Conservation (phyloP, 2,113 vertebrate genomes). For the Dasypus novemcinctus region DNA sequence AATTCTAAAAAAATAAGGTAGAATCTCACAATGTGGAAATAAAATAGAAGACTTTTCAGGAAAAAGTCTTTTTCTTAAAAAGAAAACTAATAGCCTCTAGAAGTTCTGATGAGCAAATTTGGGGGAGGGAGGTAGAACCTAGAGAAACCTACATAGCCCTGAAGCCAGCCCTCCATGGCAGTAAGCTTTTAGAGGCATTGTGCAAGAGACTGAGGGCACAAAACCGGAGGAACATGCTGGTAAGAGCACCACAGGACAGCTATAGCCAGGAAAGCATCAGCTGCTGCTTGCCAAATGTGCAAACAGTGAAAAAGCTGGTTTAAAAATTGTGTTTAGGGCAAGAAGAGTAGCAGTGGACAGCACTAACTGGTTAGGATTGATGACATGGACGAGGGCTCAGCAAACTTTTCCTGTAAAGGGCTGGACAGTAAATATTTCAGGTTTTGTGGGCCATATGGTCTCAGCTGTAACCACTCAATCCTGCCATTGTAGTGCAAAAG, state of each 20-base stretch:
- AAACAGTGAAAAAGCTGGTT: too few relatives aligned
- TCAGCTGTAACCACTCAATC: not conserved
- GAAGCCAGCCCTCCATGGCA: not conserved
- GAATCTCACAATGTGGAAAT: not conserved
- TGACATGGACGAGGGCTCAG: not conserved
- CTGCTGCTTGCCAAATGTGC: not conserved
- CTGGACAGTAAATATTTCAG: not conserved
- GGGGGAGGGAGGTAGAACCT: not conserved
- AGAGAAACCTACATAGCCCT: not conserved
- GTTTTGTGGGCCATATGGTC: not conserved
- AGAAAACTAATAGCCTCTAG: not conserved
- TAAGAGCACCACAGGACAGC: not conserved
- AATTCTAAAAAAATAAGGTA: not conserved
- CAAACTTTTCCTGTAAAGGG: not conserved
- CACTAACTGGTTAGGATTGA: not conserved
- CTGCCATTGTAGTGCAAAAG: not conserved
- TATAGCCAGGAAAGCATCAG: not conserved
- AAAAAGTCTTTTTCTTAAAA: not conserved
- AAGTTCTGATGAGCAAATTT: not conserved
- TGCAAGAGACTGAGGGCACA: not conserved
- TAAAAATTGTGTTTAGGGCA: not conserved
- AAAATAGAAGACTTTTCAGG: not conserved
- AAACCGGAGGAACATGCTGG: fast-evolving
- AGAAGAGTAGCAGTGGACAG: not conserved
- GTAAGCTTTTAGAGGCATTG: too few relatives aligned